Percentiles rank a stretch among this genome's conserved stretches.
Evolutionary conservation across 1,140 invertebrate species (phyloP).

Genomic region (Drosophila biarmipes): DNA sequence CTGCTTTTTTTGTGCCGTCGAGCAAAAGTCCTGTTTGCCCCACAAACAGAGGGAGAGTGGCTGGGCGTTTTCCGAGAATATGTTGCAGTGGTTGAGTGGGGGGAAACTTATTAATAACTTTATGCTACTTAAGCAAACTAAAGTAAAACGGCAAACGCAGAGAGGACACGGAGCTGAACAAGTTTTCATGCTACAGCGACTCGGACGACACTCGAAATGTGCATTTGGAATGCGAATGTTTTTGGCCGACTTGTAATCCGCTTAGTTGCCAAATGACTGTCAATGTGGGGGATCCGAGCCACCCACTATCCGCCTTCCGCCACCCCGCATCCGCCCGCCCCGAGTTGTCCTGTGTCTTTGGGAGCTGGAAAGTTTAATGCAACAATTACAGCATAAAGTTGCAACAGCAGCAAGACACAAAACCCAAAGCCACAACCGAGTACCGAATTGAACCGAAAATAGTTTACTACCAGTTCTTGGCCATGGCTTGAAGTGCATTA

Average conservation of each 20-base stretch:
- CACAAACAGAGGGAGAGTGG: conserved; percentile 29
- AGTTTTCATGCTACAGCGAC: conserved; percentile 51
- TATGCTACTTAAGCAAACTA: conserved; percentile 72
- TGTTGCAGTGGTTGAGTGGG: conserved; percentile 47
- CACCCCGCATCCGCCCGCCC: not conserved
- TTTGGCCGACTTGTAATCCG: conserved; percentile 63
- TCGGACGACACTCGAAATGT: conserved; percentile 43
- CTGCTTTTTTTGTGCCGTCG: not conserved
- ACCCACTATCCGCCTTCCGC: not conserved
- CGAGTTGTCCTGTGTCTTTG: conserved; percentile 10
- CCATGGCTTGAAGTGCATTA: conserved; percentile 50
- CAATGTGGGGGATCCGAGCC: conserved; percentile 24
- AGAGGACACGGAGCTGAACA: conserved; percentile 48
- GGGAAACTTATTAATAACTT: conserved; percentile 78
- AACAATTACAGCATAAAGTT: conserved; percentile 62
- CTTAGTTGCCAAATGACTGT: conserved; percentile 56
- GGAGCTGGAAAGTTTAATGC: conserved; percentile 48
- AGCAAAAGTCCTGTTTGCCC: conserved; percentile 45
- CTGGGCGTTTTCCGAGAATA: conserved; percentile 14
- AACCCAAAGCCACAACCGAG: conserved; percentile 15
- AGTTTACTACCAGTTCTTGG: conserved; percentile 54
- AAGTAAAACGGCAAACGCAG: conserved; percentile 45
- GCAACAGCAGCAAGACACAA: conserved; percentile 34
- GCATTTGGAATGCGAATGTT: conserved; percentile 57
- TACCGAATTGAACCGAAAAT: conserved; percentile 44